phyloP scores from a whole-genome alignment of 2,797 vertebrate species.

The Pristis pectinata region DNA sequence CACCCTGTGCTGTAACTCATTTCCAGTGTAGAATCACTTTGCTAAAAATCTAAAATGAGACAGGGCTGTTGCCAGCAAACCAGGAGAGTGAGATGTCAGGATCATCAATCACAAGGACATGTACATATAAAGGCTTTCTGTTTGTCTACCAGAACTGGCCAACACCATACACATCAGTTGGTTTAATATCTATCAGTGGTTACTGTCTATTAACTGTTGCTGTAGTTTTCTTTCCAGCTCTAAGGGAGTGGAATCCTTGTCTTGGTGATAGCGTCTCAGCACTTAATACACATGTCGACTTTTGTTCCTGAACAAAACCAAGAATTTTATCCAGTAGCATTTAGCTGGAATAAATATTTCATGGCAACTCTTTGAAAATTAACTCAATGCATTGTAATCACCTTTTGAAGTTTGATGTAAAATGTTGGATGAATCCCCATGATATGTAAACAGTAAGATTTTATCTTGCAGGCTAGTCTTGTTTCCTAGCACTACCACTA shows the following conservation, averaged over 20 bases:
- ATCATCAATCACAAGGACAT: not conserved
- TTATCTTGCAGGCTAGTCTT: not conserved
- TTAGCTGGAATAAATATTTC: not conserved
- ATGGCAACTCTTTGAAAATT: not conserved
- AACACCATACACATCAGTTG: not conserved
- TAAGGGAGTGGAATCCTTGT: not conserved
- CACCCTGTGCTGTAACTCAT: not conserved
- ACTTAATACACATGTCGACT: not conserved
- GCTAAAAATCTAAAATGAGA: not conserved
- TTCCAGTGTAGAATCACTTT: not conserved
- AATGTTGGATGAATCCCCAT: not conserved
- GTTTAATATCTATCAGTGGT: not conserved
- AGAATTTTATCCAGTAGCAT: not conserved
- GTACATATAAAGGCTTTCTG: not conserved
- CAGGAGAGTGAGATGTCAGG: not conserved
- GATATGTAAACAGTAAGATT: not conserved
- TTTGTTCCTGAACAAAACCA: not conserved
- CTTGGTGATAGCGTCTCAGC: not conserved
- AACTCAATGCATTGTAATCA: not conserved
- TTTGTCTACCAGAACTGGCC: not conserved
- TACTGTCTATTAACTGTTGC: not conserved
- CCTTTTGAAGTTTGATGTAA: not conserved
- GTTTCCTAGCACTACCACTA: not conserved
- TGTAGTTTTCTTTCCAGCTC: not conserved
- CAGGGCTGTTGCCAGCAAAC: not conserved